Evolutionary conservation across 1,140 invertebrate species (phyloP).

Genomic region (Zaprionus africanus): DNA sequence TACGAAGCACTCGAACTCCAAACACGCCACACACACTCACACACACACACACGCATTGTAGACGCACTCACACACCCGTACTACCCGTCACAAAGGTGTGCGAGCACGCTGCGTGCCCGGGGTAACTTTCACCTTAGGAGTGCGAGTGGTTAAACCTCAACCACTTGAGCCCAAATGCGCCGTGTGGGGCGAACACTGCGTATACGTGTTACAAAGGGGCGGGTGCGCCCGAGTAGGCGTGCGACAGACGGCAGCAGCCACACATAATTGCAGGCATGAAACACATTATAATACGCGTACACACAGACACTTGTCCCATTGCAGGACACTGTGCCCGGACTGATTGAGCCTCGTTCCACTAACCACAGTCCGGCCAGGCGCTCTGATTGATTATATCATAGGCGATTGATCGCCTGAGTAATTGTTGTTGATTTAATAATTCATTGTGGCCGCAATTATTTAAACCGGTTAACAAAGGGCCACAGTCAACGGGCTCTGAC

Average conservation of each 20-base stretch:
- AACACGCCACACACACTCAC: conserved; percentile 27
- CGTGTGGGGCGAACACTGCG: conserved; percentile 36
- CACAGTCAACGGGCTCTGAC: conserved; percentile 36
- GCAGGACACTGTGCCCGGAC: conserved; percentile 19
- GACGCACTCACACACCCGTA: conserved; percentile 1
- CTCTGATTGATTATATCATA: conserved; percentile 71
- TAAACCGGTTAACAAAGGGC: conserved; percentile 54
- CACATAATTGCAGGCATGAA: conserved; percentile 77
- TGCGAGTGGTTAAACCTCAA: conserved; percentile 27
- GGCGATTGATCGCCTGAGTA: conserved; percentile 61
- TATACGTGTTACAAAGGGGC: conserved; percentile 59
- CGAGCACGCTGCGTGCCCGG: not conserved
- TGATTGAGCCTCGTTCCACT: conserved; percentile 43
- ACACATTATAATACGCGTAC: conserved; percentile 64
- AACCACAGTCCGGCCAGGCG: conserved; percentile 27
- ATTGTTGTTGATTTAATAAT: conserved; percentile 82
- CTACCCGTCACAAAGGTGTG: not conserved
- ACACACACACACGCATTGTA: conserved; percentile 26
- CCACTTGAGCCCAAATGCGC: conserved; percentile 49
- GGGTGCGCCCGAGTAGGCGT: not conserved
- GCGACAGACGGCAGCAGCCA: conserved; percentile 2
- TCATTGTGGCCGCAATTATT: conserved; percentile 72
- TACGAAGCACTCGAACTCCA: conserved; percentile 70
- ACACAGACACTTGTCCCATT: conserved; percentile 14
- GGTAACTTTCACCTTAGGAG: conserved; percentile 22